Evolutionary conservation across 64 coral and sea anemone species (phyloP).

Genomic region (Porites lutea): DNA sequence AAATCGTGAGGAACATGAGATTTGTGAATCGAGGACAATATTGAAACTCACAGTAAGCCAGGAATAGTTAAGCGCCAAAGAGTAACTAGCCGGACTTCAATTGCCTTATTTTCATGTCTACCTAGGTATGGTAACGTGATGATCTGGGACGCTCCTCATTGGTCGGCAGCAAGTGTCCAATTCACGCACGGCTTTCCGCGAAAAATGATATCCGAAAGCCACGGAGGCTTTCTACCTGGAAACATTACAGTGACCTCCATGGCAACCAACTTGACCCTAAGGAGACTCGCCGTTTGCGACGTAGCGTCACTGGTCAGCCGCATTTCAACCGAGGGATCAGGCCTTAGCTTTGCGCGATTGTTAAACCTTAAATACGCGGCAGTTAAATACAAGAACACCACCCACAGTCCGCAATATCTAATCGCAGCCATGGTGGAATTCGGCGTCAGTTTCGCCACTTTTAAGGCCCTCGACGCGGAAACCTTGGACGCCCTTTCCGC

Average conservation of each 20-base stretch:
- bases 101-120: too few relatives aligned
- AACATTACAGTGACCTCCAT: neutral
- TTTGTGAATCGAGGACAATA: too few relatives aligned
- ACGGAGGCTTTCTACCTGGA: conserved; percentile 31
- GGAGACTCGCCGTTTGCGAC: neutral
- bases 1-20: too few relatives aligned
- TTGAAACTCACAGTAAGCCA: too few relatives aligned
- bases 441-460: conserved; percentile 30
- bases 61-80: too few relatives aligned
- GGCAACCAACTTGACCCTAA: conserved; percentile 33
- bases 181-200: conserved; percentile 21
- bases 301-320: conserved; percentile 30
- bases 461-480: neutral
- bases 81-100: too few relatives aligned
- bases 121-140: conserved; percentile 32
- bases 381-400: neutral
- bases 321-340: neutral
- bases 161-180: conserved; percentile 2
- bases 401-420: conserved; percentile 2
- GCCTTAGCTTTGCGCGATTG: neutral
- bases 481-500: neutral
- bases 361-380: neutral
- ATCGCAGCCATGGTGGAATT: neutral
- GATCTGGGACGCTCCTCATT: conserved; percentile 23
- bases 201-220: neutral